Conservation (phyloP, 2,113 vertebrate genomes). For the Circaetus gallicus region DNA sequence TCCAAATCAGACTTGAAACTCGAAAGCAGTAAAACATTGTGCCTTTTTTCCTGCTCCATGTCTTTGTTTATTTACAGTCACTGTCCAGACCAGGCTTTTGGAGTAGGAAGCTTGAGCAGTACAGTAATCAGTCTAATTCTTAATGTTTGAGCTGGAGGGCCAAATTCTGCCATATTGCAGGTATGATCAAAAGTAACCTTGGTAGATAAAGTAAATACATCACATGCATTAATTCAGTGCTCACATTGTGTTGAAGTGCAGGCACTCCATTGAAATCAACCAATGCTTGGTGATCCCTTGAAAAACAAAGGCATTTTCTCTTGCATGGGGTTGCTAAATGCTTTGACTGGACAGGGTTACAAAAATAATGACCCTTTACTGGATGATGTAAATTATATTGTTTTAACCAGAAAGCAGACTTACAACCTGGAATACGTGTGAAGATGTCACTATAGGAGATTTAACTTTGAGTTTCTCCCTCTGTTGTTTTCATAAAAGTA, state of each 20-base stretch:
- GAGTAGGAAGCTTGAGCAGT: neutral
- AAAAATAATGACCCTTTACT: neutral
- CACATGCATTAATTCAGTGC: neutral
- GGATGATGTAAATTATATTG: neutral
- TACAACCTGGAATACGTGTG: neutral
- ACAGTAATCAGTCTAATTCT: neutral
- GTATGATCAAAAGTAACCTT: neutral
- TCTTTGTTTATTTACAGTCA: neutral
- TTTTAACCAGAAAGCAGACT: neutral
- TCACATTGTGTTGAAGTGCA: neutral
- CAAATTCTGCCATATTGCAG: neutral
- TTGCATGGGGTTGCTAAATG: neutral
- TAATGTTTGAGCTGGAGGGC: neutral
- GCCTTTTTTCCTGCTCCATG: neutral
- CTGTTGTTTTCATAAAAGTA: neutral
- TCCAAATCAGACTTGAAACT: neutral
- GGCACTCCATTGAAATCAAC: neutral
- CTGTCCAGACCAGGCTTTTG: neutral
- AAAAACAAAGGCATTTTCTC: neutral
- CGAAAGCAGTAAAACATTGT: neutral
- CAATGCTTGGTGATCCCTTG: neutral
- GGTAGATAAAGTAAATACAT: neutral
- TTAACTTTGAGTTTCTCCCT: neutral
- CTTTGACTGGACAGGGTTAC: neutral
- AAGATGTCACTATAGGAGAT: neutral